Percentiles rank a stretch among this genome's conserved stretches.
These are phyloP conservation scores for Drosophila murphyi DNA, from an alignment of 1,140 invertebrate species.

Conservation along the genomic window DNA sequence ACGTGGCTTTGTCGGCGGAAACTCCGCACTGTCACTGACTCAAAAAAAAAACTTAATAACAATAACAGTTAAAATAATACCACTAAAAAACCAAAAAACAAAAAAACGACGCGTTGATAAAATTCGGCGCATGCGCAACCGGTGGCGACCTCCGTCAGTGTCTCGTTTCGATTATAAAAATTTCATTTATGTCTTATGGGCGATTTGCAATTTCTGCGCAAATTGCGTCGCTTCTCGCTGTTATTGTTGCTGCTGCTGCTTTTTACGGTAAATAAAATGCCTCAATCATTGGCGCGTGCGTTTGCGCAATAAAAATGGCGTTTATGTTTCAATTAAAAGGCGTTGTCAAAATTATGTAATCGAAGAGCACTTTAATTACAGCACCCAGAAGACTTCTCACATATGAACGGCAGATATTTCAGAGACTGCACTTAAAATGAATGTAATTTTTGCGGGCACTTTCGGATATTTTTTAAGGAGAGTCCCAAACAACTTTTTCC, in stretches of 20 bases:
- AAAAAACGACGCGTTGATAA: constrained; percentile 11
- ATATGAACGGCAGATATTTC: neutral
- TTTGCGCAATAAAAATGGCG: constrained; percentile 70
- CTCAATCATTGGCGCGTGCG: constrained; percentile 68
- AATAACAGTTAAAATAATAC: constrained; percentile 75
- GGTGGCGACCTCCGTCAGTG: constrained; percentile 44
- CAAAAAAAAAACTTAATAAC: constrained; percentile 60
- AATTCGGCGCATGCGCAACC: constrained; percentile 45
- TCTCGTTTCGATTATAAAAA: constrained; percentile 78
- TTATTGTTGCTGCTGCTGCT: constrained; percentile 4
- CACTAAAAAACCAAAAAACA: constrained; percentile 17
- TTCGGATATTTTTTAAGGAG: neutral
- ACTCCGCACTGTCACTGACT: constrained; percentile 50
- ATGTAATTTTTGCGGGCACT: neutral
- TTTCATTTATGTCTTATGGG: constrained; percentile 80
- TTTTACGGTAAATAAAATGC: constrained; percentile 55
- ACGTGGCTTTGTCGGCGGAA: constrained; percentile 41
- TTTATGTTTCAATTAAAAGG: constrained; percentile 77
- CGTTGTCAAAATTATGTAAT: constrained; percentile 63
- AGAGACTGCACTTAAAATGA: neutral
- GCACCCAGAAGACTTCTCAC: neutral
- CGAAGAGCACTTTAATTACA: constrained; percentile 16
- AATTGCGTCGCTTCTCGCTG: constrained; percentile 47
- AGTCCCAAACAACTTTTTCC: too few species aligned
- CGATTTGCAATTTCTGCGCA: constrained; percentile 79